phyloP scores from a whole-genome alignment of 2,888 invertebrate species.

The Erebia palarica region DNA sequence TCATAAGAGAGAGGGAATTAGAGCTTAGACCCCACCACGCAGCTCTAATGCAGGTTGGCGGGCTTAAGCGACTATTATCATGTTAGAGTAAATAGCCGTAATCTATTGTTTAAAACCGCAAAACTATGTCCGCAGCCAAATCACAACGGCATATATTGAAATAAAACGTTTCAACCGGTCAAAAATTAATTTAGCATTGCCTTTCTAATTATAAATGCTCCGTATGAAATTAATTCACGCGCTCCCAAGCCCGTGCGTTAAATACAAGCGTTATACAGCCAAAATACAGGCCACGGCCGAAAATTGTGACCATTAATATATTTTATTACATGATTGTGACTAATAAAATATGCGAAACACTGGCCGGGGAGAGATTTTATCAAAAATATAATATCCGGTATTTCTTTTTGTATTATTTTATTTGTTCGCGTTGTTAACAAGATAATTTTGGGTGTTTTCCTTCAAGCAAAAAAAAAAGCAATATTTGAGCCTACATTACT shows the following conservation, averaged over 20 bases:
- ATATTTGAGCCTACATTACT: too few relatives aligned
- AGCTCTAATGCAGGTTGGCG: too few relatives aligned
- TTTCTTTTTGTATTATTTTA: background rate
- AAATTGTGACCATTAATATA: constrained; percentile 22
- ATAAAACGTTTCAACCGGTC: constrained; percentile 10
- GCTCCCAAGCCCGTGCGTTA: constrained; percentile 10
- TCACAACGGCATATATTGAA: background rate
- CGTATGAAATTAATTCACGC: constrained; percentile 17
- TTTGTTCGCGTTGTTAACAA: constrained; percentile 8
- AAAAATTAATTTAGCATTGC: constrained; percentile 22
- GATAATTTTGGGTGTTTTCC: background rate
- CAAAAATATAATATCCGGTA: constrained; percentile 11
- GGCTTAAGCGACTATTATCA: too few relatives aligned
- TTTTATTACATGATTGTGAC: constrained; percentile 24
- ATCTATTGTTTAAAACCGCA: background rate
- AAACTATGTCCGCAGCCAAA: background rate
- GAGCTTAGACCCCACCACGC: too few relatives aligned
- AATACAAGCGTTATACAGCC: constrained; percentile 13
- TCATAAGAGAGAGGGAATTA: too few relatives aligned
- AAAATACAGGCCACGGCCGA: constrained; percentile 18
- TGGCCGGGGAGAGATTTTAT: constrained; percentile 4
- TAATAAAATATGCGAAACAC: constrained; percentile 18
- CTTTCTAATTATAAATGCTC: constrained; percentile 22
- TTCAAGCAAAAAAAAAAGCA: too few relatives aligned
- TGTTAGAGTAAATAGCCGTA: background rate